Conservation (phyloP, 2,797 vertebrate species). For the Tragopan temminckii region DNA sequence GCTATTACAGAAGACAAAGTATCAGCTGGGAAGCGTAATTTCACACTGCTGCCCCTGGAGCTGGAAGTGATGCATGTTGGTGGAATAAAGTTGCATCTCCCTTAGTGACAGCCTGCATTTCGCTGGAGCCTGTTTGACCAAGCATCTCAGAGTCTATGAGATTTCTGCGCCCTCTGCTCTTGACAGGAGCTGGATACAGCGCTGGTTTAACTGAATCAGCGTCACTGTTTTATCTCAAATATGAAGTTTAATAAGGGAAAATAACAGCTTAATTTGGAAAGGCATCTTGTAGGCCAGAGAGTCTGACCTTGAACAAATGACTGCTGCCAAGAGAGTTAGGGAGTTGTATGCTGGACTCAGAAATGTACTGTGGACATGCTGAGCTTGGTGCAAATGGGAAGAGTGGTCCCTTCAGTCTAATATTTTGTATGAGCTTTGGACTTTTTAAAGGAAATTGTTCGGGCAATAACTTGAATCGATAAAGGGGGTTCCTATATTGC, state of each 20-base stretch:
- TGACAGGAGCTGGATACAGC: background rate
- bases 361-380: background rate
- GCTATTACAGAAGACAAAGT: background rate
- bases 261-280: slow-evolving; percentile 48
- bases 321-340: slow-evolving; percentile 49
- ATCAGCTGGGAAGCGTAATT: background rate
- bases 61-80: background rate
- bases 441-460: background rate
- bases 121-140: background rate
- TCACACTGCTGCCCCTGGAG: background rate
- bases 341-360: background rate
- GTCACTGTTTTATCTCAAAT: slow-evolving; percentile 39
- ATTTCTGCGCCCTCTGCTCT: background rate
- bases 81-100: slow-evolving; percentile 12
- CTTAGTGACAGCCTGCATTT: background rate
- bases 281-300: background rate
- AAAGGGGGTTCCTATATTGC: background rate
- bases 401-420: background rate
- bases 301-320: background rate
- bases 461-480: background rate
- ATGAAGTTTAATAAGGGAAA: slow-evolving; percentile 56
- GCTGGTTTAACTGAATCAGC: slow-evolving; percentile 33
- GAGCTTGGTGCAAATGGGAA: background rate
- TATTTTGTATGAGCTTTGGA: slow-evolving; percentile 9
- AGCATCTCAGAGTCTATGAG: background rate